Base-by-base conservation (phyloP, 2,888 invertebrate species). In the Caenorhabditis angaria region DNA sequence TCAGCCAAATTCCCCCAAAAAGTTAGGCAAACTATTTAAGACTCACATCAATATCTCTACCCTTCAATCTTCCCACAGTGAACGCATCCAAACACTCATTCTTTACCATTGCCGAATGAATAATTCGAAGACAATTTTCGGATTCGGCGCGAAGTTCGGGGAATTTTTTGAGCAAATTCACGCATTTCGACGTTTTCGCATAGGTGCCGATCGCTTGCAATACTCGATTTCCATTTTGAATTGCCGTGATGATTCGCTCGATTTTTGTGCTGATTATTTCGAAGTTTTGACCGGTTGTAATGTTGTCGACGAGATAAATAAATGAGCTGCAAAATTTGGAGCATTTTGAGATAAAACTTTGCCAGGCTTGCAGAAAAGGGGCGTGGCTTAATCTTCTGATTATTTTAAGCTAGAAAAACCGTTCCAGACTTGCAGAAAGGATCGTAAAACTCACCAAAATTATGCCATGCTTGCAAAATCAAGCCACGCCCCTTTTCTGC, bases 221-320 rank as follows among this genome's bases (percentile, higher is more conserved):
- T 0, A 73, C 71, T 20, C 78, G 70, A 58, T 78, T 78, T 61
- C 78, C 78, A 27, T 74, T 63, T 32, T 78, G 78, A 25, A 78
- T 67, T 20, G 63, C 57, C 25, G 65, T 65, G 1, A 78, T 53
- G 51, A 78, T 71, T 27, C 65, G 47, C 35, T 73, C 62, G n/a
- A 64, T 41, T 61, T 48, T 27, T 8, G 28, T 5, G 27, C 28
- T 41, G 41, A 62, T 51, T 55, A 14, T 35, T 8, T 61, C 67
- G 27, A 72, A 67, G 29, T 72, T 65, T 8, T 35, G 27, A 22
- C 59, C 65, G 25, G 64, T 72, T 25, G 61, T 67, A 1, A 72
- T 65, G 51, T 78, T 76, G 25, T 78, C 70, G 54, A 76, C 35
- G 0, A 76, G 35, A 61, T 61, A 68, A 22, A 78, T 76, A 35